A percentile compares a stretch with the other conserved stretches of the same genome.
Conservation (phyloP, 2,888 invertebrate genomes). For the Chouioia cunea region DNA sequence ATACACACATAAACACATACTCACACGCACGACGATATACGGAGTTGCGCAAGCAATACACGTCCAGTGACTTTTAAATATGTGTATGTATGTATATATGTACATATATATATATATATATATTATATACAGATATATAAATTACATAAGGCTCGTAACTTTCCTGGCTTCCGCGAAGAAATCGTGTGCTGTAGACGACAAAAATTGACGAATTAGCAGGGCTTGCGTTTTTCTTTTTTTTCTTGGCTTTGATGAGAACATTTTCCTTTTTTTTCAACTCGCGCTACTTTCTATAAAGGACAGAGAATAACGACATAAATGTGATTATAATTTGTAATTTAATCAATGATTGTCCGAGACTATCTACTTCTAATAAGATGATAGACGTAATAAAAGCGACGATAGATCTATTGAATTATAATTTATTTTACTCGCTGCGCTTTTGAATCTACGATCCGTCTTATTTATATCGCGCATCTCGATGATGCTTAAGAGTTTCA, state of each 20-base stretch:
- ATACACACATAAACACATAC: neutral
- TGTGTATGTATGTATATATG: neutral
- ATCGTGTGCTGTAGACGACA: neutral
- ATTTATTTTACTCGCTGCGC: neutral
- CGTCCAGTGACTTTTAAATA: constrained; percentile 36
- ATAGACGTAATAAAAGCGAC: neutral
- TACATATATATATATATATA: constrained; percentile 3
- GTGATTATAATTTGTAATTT: too few species aligned
- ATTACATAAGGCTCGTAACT: constrained; percentile 26
- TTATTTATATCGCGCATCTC: neutral
- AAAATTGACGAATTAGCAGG: neutral
- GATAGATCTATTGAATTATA: neutral
- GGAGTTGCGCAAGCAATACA: constrained; percentile 30
- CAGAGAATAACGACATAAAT: too few species aligned
- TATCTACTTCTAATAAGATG: too few species aligned
- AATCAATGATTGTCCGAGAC: too few species aligned
- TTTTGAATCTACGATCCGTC: too few species aligned
- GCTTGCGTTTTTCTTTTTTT: too few species aligned
- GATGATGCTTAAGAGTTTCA: constrained; percentile 16
- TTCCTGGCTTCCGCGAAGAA: neutral
- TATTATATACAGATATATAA: constrained; percentile 1
- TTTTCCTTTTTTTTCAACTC: neutral
- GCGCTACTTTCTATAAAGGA: too few species aligned
- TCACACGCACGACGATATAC: constrained; percentile 14
- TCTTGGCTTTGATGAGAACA: too few species aligned